Conservation (phyloP, 2,113 vertebrate genomes). For the Taurulus bubalis region DNA sequence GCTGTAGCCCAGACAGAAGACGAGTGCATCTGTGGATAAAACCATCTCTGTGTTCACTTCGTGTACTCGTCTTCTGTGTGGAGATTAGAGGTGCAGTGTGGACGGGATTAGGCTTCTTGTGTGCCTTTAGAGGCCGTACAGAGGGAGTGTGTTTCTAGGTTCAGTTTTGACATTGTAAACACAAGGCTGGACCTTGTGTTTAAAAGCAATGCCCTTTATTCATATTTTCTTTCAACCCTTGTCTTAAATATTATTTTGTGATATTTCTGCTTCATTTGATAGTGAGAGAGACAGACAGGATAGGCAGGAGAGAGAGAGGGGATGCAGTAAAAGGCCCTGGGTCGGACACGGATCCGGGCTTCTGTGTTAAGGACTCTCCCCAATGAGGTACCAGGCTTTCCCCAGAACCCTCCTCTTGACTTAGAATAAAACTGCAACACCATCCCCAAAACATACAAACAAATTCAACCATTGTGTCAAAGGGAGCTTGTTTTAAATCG, state of each 20-base stretch:
- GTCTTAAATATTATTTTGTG: neutral
- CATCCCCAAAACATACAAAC: neutral
- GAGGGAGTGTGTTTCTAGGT: constrained; percentile 6
- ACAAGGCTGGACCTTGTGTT: neutral
- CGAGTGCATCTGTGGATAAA: constrained; percentile 68
- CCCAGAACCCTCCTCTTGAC: too few relatives aligned
- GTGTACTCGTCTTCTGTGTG: constrained; percentile 58
- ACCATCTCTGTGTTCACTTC: constrained; percentile 50
- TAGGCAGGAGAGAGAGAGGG: neutral
- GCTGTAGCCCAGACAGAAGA: constrained; percentile 54
- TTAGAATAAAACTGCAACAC: neutral
- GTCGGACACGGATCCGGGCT: too few relatives aligned
- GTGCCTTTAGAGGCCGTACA: constrained; percentile 31
- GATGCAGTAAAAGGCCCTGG: too few relatives aligned
- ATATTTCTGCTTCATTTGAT: neutral
- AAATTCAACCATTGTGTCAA: neutral
- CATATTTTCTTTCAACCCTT: neutral
- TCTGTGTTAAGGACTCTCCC: too few relatives aligned
- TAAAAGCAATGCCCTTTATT: neutral
- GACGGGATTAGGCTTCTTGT: constrained; percentile 42
- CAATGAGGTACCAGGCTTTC: too few relatives aligned
- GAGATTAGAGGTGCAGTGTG: constrained; percentile 61
- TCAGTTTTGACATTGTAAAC: constrained; percentile 7
- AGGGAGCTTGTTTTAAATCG: neutral
- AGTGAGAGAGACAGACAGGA: neutral